Evolutionary conservation across 1,140 invertebrate genomes (phyloP), one percentile per base, ranked within the genome.

Genomic region (Pseudomyrmex gracilis): DNA sequence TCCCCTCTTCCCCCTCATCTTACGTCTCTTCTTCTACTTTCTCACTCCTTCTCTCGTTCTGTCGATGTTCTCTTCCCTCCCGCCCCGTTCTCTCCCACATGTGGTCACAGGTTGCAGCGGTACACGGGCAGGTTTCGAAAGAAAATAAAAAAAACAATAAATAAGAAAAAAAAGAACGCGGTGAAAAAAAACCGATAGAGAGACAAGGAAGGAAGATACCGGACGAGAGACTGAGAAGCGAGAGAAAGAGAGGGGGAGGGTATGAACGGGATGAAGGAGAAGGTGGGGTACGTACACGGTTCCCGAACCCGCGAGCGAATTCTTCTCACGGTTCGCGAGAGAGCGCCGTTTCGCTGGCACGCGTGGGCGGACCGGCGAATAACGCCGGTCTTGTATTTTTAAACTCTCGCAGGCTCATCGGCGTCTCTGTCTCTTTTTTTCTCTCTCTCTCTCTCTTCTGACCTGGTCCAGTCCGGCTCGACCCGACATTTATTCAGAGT

Each of bases 281-380:
- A 22, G 55, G 51, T n/a, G 57, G 57, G 47, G 64, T 76, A 60
- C 17, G 58, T 71, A 34, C 34, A 34, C 34, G 34, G 87, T 89
- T 88, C 68, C 85, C 86, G 86, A 88, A 88, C 84, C 47, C 73
- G 86, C 87, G 87, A 88, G 67, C 87, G 82, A 88, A 90, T 91
- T 90, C 87, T 89, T 91, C 90, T 90, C 89, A 90, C 90, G 90
- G 89, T 89, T 89, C 64, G 89, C 87, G 86, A 83, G 87, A 88
- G 87, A 86, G 86, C 68, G 83, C 53, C 82, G 77, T 87, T 88
- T 86, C 74, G 84, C 84, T 77, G 87, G 77, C 70, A 78, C 84
- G 89, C 87, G 90, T 90, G 89, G 90, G 90, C 90, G 90, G 89
- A 91, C 86, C 89, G 83, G 88, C 85, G 85, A 87, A 90, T 91